These are phyloP conservation scores for Sander lucioperca DNA, from an alignment of 2,113 vertebrate genomes.

Conservation along the genomic window DNA sequence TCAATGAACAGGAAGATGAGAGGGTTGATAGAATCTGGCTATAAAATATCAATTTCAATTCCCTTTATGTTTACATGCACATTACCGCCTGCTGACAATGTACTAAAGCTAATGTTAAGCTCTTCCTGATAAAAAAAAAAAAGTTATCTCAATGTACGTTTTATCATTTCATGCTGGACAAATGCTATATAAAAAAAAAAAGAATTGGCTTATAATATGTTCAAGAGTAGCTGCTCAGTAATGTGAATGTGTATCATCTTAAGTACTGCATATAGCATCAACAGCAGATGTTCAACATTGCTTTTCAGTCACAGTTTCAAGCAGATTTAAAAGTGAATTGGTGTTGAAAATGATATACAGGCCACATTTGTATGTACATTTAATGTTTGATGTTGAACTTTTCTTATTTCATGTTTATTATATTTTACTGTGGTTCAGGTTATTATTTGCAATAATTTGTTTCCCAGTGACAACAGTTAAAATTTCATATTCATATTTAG, in stretches of 20 bases:
- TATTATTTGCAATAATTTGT: not conserved
- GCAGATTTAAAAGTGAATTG: not conserved
- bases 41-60: slow-evolving; percentile 68
- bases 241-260: not conserved
- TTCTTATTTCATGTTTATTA: not conserved
- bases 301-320: not conserved
- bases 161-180: not conserved
- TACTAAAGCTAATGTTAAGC: not conserved
- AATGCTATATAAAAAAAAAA: not conserved
- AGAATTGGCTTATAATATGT: not conserved
- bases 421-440: not conserved
- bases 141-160: not conserved
- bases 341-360: not conserved
- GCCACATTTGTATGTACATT: not conserved
- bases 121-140: slow-evolving; percentile 1
- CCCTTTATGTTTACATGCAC: slow-evolving; percentile 39
- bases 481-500: not conserved
- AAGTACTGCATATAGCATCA: not conserved
- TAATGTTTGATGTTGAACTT: not conserved
- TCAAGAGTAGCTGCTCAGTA: not conserved
- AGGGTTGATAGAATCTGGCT: slow-evolving; percentile 66
- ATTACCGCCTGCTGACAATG: not conserved
- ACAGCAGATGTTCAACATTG: not conserved
- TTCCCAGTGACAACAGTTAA: not conserved
- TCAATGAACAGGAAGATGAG: slow-evolving; percentile 64